Evolutionary conservation across 2,113 vertebrate species (phyloP), one percentile per base, ranked within the genome.

Genomic region (Xiphophorus hellerii): DNA sequence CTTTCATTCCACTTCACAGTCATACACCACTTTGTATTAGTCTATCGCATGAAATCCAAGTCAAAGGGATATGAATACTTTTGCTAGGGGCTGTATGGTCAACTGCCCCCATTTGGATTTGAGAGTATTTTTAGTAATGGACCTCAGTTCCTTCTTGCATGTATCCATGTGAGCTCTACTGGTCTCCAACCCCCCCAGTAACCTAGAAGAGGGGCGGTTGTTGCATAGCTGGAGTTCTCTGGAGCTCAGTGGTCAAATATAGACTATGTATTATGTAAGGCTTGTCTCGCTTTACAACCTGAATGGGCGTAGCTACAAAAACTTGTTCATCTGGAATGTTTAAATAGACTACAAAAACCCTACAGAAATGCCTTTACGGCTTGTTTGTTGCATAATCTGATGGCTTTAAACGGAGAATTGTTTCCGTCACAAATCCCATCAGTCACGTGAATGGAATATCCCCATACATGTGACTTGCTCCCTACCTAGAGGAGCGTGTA

Each of bases 181-280:
- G 51, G 51, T 58, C 51, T 25, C 25, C 14, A 30, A 37, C 33
- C 27, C 20, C 35, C 35, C 39, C 37, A 64, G 28, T 54, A 44
- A 37, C 78, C 69, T 22, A 67, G 37, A 2, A 35, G 71, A 70
- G 58, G 71, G 69, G 69, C 58, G 0, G 33, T 71, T 67, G 62
- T 44, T 81, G 66, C 74, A 83, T 82, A 80, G 79, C 20, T 74
- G 33, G 78, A 83, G 51, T 48, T 62, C 84, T 77, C 74, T 39
- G 60, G 82, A 80, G 84, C 72, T 85, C 85, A 87, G 84, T 27
- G 70, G 82, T 90, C 89, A 90, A 80, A 84, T 84, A 80, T 87
- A 87, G 71, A 48, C 68, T 78, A 25, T 35, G 51, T 42, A 58
- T 90, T 92, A 88, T 67, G 63, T 80, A 89, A 90, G 64, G 7